Conservation (phyloP, 2,113 vertebrate species). For the Phalacrocorax aristotelis region DNA sequence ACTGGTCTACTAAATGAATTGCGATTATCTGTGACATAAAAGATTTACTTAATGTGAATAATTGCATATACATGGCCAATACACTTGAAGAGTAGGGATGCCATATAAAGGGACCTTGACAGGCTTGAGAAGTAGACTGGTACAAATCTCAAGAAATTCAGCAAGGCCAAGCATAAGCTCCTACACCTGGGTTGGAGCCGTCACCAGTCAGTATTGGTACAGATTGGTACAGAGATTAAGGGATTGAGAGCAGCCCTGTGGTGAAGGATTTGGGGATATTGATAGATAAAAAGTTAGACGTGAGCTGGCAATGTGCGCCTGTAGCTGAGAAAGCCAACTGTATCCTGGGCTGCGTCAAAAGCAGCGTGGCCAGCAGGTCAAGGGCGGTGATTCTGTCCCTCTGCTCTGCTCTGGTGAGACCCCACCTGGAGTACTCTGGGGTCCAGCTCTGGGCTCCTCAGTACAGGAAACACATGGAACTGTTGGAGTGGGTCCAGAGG, state of each 20-base stretch:
- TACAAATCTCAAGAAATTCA: background rate
- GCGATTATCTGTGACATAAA: background rate
- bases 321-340: fast-evolving
- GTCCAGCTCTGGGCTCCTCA: background rate
- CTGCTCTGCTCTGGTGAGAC: fast-evolving
- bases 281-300: background rate
- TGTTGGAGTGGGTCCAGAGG: background rate
- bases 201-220: no score
- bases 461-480: background rate
- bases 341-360: background rate
- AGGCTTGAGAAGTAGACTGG: background rate
- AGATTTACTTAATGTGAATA: background rate
- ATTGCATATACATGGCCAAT: background rate
- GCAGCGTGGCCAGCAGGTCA: fast-evolving
- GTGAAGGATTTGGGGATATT: background rate
- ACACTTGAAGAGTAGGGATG: background rate
- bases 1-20: background rate
- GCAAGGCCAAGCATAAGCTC: background rate
- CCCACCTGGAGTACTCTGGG: background rate
- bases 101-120: background rate
- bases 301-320: fast-evolving
- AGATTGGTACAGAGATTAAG: background rate
- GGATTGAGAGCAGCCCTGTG: background rate
- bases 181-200: background rate
- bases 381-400: background rate